phyloP scores from a whole-genome alignment of 1,140 invertebrate species.

The Zeugodacus cucurbitae region DNA sequence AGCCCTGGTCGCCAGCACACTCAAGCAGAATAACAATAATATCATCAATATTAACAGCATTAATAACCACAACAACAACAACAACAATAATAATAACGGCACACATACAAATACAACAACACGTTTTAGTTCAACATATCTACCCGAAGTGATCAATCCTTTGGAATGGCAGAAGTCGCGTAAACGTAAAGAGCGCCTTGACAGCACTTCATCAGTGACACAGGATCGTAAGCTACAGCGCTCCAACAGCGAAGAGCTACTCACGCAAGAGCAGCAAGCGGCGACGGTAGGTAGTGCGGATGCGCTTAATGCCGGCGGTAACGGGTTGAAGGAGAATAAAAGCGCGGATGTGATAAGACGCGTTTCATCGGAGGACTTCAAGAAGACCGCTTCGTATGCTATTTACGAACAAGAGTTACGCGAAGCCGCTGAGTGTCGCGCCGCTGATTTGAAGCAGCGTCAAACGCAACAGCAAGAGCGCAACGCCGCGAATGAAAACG shows the following conservation, averaged over 20 bases:
- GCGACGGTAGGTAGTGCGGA: constrained; percentile 65
- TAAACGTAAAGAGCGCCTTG: constrained; percentile 82
- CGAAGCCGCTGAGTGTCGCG: constrained; percentile 46
- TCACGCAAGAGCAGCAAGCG: constrained; percentile 58
- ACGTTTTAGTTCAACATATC: constrained; percentile 65
- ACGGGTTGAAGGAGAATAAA: constrained; percentile 37
- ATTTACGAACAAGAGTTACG: constrained; percentile 59
- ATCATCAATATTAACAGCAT: constrained; percentile 33
- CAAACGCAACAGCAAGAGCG: constrained; percentile 45
- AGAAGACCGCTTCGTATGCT: constrained; percentile 48
- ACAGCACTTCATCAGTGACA: constrained; percentile 72
- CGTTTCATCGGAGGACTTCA: constrained; percentile 63
- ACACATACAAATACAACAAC: constrained; percentile 50
- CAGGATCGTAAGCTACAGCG: constrained; percentile 82
- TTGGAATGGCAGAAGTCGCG: constrained; percentile 68
- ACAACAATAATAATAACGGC: constrained; percentile 28
- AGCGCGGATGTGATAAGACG: constrained; percentile 55
- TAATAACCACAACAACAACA: constrained; percentile 51
- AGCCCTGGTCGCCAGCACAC: constrained; percentile 7
- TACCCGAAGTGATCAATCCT: constrained; percentile 63
- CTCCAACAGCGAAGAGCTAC: constrained; percentile 77
- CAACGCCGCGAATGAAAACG: constrained; percentile 50
- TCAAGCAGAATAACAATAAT: constrained; percentile 12
- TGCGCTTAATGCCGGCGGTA: constrained; percentile 52
- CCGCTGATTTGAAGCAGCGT: constrained; percentile 53